Percentiles rank a stretch among this genome's conserved stretches.
phyloP scores from a whole-genome alignment of 2,888 invertebrate species.

The Conomelus anceps region DNA sequence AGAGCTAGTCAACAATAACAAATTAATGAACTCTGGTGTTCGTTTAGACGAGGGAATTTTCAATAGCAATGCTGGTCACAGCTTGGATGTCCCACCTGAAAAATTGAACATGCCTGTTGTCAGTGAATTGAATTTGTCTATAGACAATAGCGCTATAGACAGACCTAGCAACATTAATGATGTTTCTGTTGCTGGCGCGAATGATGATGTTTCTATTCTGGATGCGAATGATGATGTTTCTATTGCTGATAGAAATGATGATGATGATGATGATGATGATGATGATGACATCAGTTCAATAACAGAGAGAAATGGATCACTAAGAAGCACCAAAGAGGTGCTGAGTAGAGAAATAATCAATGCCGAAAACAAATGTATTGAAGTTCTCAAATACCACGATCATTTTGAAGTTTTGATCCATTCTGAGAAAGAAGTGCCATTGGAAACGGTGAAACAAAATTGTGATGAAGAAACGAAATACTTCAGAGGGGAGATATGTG shows the following conservation, averaged over 20 bases:
- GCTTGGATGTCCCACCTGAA: neutral
- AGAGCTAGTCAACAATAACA: neutral
- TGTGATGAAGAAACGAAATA: no score
- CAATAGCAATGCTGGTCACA: neutral
- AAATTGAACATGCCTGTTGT: neutral
- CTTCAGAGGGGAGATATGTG: neutral
- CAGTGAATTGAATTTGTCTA: neutral
- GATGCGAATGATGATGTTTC: neutral
- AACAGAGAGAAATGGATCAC: no score
- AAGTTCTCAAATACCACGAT: neutral
- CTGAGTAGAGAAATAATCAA: neutral
- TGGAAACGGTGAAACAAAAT: neutral
- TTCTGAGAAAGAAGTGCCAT: neutral
- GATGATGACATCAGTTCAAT: neutral
- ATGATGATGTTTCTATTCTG: no score
- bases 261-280: neutral
- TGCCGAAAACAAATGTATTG: neutral
- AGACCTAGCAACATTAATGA: no score
- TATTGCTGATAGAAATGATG: neutral
- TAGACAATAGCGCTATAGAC: neutral
- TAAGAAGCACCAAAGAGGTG: no score
- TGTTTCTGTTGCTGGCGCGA: no score
- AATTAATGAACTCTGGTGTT: neutral
- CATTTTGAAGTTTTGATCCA: neutral
- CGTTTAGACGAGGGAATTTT: neutral